phyloP scores from a whole-genome alignment of 2,888 invertebrate genomes.

The Brassicogethes aeneus region DNA sequence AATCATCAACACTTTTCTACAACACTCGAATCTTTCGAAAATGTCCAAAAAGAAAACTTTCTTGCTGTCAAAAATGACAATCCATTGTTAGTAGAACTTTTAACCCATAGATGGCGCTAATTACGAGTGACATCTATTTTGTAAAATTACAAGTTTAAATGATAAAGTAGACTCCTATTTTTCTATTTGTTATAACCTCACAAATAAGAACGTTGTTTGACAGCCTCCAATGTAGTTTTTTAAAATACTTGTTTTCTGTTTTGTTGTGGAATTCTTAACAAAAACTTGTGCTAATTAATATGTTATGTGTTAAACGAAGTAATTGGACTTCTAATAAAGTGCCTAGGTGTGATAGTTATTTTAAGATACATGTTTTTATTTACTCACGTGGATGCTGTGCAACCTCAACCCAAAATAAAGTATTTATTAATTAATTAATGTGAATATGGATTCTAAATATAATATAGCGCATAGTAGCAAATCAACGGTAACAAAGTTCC shows the following conservation, averaged over 20 bases:
- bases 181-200: too few species aligned
- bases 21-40: neutral
- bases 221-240: neutral
- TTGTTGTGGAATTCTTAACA: neutral
- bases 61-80: too few species aligned
- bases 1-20: slow-evolving; percentile 16
- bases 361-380: neutral
- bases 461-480: slow-evolving; percentile 18
- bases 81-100: too few species aligned
- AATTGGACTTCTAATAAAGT: too few species aligned
- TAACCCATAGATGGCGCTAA: neutral
- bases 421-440: too few species aligned
- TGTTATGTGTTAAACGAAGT: too few species aligned
- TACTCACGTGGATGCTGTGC: neutral
- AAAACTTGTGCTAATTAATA: too few species aligned
- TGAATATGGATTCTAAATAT: slow-evolving; percentile 23
- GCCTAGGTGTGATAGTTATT: neutral
- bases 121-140: too few species aligned
- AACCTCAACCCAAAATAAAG: neutral
- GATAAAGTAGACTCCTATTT: too few species aligned
- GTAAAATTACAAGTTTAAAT: too few species aligned
- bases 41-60: neutral
- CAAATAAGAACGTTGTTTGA: neutral
- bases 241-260: neutral
- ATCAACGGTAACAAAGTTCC: slow-evolving; percentile 21